Conservation (phyloP, 1,140 invertebrate species). For the Pachyrhynchus sulphureomaculatus region DNA sequence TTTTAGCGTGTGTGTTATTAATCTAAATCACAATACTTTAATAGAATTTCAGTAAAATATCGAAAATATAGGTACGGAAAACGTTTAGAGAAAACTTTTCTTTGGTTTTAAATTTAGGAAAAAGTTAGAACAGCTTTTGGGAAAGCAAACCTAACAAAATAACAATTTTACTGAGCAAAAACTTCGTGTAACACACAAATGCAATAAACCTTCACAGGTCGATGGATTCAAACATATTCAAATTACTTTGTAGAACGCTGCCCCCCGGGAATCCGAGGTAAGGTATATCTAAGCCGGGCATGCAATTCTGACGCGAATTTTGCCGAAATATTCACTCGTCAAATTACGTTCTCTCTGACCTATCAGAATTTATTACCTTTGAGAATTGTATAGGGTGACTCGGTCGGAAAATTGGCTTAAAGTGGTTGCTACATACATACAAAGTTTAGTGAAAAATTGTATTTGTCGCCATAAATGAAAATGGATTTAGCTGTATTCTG, state of each 20-base stretch:
- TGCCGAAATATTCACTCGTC: slow-evolving; percentile 34
- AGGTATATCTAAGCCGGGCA: slow-evolving; percentile 27
- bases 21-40: too few relatives aligned
- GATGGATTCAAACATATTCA: slow-evolving; percentile 31
- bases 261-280: slow-evolving; percentile 18
- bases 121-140: too few relatives aligned
- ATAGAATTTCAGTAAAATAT: too few relatives aligned
- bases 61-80: too few relatives aligned
- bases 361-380: slow-evolving; percentile 32
- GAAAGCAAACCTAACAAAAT: slow-evolving; percentile 11
- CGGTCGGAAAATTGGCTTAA: slow-evolving; percentile 21
- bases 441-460: not conserved
- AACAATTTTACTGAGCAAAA: slow-evolving; percentile 9
- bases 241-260: slow-evolving; percentile 31
- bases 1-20: too few relatives aligned
- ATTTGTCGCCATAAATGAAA: too few relatives aligned
- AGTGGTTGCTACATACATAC: slow-evolving; percentile 1
- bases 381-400: slow-evolving; percentile 26
- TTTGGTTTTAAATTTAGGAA: too few relatives aligned
- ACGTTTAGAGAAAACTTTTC: too few relatives aligned
- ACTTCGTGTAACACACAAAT: slow-evolving; percentile 17
- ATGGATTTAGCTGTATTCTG: too few relatives aligned
- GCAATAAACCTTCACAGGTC: slow-evolving; percentile 25
- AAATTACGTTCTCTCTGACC: slow-evolving; percentile 32
- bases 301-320: slow-evolving; percentile 24